phyloP scores from a whole-genome alignment of 35 echinoderm and acorn worm species.

The Lytechinus pictus region DNA sequence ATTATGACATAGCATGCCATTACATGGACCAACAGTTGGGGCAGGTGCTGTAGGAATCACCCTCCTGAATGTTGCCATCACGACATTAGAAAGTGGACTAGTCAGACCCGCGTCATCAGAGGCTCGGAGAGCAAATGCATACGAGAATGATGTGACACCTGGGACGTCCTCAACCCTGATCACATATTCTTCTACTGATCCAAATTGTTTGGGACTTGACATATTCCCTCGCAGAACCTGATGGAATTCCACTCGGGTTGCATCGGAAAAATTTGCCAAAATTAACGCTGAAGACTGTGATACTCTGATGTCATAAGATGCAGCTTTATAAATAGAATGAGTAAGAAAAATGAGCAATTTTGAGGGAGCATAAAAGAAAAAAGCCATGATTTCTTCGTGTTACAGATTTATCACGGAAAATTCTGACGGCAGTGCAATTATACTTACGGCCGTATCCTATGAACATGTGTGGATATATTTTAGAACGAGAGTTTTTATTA shows the following conservation, averaged over 20 bases:
- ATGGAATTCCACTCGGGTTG: neutral
- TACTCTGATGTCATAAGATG: neutral
- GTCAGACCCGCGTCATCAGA: neutral
- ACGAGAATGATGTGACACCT: neutral
- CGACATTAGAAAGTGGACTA: neutral
- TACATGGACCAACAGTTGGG: neutral
- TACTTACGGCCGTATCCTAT: no score
- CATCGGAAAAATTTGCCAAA: neutral
- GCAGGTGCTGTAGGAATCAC: neutral
- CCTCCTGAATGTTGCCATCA: neutral
- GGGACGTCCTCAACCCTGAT: neutral
- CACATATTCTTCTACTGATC: neutral
- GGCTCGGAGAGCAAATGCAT: neutral
- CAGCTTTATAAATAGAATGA: neutral
- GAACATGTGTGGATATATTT: no score
- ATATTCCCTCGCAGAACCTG: neutral
- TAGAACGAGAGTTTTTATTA: no score
- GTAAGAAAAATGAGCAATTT: no score
- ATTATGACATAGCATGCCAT: neutral
- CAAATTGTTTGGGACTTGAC: neutral
- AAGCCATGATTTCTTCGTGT: no score
- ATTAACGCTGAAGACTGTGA: neutral
- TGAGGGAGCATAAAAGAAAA: no score
- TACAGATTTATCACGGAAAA: no score
- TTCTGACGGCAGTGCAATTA: no score